Evolutionary conservation across 2,113 vertebrate species (phyloP).

Genomic region (Axis porcinus): DNA sequence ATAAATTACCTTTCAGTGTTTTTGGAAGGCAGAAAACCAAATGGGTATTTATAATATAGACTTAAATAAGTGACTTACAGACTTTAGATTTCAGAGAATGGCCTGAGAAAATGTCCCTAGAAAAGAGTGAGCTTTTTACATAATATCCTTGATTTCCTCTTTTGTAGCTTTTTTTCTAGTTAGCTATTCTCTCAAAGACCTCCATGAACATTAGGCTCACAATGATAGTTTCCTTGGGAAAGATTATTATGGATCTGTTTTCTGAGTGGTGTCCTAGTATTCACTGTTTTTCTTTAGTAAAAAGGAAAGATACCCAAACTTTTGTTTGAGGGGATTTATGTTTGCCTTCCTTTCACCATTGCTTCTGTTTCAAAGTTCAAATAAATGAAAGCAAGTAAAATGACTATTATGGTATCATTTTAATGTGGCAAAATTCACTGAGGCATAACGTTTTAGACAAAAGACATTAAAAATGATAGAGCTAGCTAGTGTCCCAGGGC

Average conservation of each 20-base stretch:
- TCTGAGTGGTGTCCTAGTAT: neutral
- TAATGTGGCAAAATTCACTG: neutral
- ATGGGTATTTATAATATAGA: neutral
- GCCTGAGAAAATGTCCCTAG: neutral
- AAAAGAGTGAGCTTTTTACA: neutral
- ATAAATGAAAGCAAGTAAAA: neutral
- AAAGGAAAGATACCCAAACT: neutral
- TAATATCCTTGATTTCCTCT: neutral
- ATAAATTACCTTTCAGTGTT: neutral
- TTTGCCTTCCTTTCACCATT: neutral
- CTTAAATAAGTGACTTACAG: neutral
- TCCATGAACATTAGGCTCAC: neutral
- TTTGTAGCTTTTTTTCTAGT: neutral
- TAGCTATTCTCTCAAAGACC: neutral
- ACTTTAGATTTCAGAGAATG: neutral
- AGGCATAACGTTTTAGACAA: neutral
- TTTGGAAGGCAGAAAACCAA: neutral
- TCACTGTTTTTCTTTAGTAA: neutral
- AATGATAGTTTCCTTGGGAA: neutral
- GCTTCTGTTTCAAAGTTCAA: constrained; percentile 12
- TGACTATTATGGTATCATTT: neutral
- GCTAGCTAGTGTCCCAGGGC: neutral
- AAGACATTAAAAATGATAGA: neutral
- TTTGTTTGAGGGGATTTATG: neutral
- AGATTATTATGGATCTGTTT: neutral